Conservation (phyloP, 2,113 vertebrate genomes). For the Microtus montanus region DNA sequence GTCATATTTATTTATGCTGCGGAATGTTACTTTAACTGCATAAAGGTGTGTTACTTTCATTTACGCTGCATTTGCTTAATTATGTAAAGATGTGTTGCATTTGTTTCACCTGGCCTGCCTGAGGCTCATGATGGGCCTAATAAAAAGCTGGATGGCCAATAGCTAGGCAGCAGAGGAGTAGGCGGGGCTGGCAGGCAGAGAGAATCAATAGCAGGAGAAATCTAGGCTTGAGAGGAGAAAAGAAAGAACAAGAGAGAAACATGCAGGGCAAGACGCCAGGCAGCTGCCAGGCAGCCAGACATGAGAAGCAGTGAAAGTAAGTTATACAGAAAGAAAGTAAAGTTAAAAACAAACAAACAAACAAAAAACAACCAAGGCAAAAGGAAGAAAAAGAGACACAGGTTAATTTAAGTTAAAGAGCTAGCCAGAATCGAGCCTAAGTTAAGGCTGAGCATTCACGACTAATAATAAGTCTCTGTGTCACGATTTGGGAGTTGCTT, state of each 20-base stretch:
- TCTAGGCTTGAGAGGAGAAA: background rate
- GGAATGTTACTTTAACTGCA: too few species aligned
- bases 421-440: background rate
- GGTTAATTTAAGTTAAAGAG: background rate
- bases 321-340: background rate
- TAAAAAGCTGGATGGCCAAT: background rate
- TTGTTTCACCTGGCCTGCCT: too few species aligned
- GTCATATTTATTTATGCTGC: too few species aligned
- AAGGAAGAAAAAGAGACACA: background rate
- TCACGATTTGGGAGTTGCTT: background rate
- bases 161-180: background rate
- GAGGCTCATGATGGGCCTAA: too few species aligned
- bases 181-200: background rate
- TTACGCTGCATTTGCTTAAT: too few species aligned
- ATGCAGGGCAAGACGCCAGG: background rate
- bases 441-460: background rate
- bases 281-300: background rate
- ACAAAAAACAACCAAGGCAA: background rate
- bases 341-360: background rate
- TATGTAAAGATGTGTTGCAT: too few species aligned
- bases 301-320: background rate
- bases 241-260: background rate
- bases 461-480: background rate
- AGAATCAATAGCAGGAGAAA: background rate
- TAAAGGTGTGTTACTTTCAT: too few species aligned